A percentile compares a stretch with the other conserved stretches of the same genome.
These are phyloP conservation scores for Druon quercuslanigerum DNA, from an alignment of 1,140 invertebrate genomes.

Conservation along the genomic window DNA sequence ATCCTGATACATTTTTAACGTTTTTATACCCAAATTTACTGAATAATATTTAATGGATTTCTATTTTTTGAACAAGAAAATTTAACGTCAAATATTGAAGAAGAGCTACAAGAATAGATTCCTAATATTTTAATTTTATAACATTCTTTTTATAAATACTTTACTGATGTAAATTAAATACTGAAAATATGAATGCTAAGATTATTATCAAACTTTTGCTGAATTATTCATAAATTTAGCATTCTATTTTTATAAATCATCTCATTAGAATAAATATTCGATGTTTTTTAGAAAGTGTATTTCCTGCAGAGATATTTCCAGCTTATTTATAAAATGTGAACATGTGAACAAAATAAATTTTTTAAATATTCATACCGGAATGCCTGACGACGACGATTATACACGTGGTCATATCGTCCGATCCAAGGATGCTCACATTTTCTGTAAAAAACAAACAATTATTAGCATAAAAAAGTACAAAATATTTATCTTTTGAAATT, in stretches of 20 bases:
- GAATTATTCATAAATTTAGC: not conserved
- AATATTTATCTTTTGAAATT: too few relatives aligned
- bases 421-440: constrained; percentile 91
- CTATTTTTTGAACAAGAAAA: too few relatives aligned
- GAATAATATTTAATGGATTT: too few relatives aligned
- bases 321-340: not conserved
- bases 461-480: not conserved
- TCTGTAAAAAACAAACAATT: constrained; percentile 76
- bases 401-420: constrained; percentile 95
- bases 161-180: not conserved
- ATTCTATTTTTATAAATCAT: constrained; percentile 31
- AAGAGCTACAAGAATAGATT: too few relatives aligned
- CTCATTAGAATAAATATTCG: constrained; percentile 93
- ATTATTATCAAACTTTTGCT: not conserved
- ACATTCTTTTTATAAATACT: too few relatives aligned
- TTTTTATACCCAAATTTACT: too few relatives aligned
- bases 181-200: not conserved
- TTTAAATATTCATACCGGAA: constrained; percentile 82
- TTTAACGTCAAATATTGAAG: too few relatives aligned
- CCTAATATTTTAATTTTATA: too few relatives aligned
- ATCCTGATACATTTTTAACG: too few relatives aligned
- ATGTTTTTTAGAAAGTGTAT: constrained; percentile 90
- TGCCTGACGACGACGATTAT: constrained; percentile 92
- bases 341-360: constrained; percentile 2
- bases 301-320: not conserved